Conservation (phyloP, 2,797 vertebrate species). For the Limnodromus scolopaceus region DNA sequence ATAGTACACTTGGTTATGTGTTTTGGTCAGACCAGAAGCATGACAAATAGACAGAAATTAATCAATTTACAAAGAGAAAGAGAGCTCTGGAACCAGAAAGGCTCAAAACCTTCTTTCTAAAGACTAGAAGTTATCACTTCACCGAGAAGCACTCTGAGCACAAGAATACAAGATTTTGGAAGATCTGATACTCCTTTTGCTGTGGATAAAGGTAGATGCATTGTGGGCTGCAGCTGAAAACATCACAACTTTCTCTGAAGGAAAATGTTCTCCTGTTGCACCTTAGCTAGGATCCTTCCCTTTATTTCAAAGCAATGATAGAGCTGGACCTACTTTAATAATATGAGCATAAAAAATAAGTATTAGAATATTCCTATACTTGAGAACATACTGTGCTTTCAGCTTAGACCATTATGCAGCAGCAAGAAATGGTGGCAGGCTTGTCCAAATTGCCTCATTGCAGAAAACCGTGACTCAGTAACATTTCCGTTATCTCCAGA, state of each 20-base stretch:
- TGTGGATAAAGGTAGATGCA: not conserved
- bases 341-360: not conserved
- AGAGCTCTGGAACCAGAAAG: constrained; percentile 50
- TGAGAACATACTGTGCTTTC: not conserved
- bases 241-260: not conserved
- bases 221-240: constrained; percentile 20
- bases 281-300: not conserved
- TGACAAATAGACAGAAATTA: constrained; percentile 14
- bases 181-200: not conserved
- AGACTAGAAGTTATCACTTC: constrained; percentile 29
- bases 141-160: constrained; percentile 24
- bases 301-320: not conserved
- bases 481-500: not conserved
- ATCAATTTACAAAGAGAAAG: constrained; percentile 50
- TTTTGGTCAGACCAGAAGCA: constrained; percentile 38
- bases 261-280: not conserved
- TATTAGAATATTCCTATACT: not conserved
- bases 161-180: constrained; percentile 43
- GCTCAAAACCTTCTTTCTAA: constrained; percentile 20
- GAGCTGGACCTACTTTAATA: not conserved
- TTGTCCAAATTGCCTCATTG: not conserved
- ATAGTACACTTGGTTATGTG: not conserved
- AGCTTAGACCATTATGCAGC: not conserved
- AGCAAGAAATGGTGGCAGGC: not conserved
- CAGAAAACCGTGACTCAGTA: not conserved